Evolutionary conservation across 2,888 invertebrate species (phyloP), one percentile per base, ranked within the genome.

Genomic region (Gastrophysa polygoni): DNA sequence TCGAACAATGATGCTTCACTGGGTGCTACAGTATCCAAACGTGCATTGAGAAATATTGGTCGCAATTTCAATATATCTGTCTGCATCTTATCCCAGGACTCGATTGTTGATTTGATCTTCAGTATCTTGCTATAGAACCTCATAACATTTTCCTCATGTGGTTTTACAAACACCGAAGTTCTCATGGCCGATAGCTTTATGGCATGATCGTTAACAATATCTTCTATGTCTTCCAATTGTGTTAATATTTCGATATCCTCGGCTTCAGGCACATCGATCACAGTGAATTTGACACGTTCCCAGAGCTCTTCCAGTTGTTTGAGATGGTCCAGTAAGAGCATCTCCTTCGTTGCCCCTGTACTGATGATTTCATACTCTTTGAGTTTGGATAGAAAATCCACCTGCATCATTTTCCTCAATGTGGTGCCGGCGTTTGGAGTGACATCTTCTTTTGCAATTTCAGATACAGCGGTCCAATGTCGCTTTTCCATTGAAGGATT

Each of bases 391-490:
- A 88, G 88, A 34, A 95, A 83, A 74, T 91, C 84, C 74, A 87
- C 86, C 68, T 89, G 82, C 49, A 93, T 88, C 52, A 94, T 87
- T 82, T 93, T 93, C 57, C 89, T 82, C 54, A 94, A 84, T 8
- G 92, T 91, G 11, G 92, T 92, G 7, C 51, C 92, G 89, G 73
- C 91, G 88, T 4, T 93, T 91, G 10, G 91, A 90, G 68, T 95
- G 82, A 73, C 58, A 43, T 72, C 67, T 6, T 80, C 93, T 90
- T 76, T 90, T 52, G 90, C 90, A 60, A 92, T 87, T 44, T 81
- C 82, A 0, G 92, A 90, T 91, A 95, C 93, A 79, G 91, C 89
- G 75, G 88, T 86, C 95, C 95, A 95, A 79, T 95, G 95, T 51
- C 92, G 84, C 68, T 89, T 86, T 21, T 88, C 84, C 69, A 95